These are phyloP conservation scores for Thalassophryne amazonica DNA, from an alignment of 2,797 vertebrate genomes.

Conservation along the genomic window DNA sequence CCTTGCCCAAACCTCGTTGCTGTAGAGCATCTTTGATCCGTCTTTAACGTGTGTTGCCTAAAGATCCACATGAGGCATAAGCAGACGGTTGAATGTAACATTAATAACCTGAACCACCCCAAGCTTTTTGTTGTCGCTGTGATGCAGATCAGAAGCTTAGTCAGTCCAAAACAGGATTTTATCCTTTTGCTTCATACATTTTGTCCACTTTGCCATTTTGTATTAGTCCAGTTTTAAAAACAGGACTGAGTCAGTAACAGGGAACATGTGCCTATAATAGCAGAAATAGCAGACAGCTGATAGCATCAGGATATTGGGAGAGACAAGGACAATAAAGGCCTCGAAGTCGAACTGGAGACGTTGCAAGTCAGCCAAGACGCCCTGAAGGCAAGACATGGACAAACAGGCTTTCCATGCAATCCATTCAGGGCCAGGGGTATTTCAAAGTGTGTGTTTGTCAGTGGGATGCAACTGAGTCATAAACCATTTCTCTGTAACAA, in stretches of 20 bases:
- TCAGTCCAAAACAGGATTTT: not conserved
- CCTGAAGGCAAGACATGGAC: conserved; percentile 11
- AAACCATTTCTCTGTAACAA: conserved; percentile 45
- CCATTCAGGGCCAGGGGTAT: conserved; percentile 8
- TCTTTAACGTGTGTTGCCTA: too few species aligned
- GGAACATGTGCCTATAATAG: not conserved
- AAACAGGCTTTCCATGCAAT: conserved; percentile 3
- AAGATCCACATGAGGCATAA: too few species aligned
- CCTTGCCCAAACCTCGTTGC: too few species aligned
- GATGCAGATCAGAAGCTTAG: not conserved
- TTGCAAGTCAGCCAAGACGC: not conserved
- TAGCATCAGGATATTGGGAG: not conserved
- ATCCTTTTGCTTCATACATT: not conserved
- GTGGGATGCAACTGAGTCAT: conserved; percentile 54
- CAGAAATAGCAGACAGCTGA: not conserved
- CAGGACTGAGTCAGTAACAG: not conserved
- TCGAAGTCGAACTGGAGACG: not conserved
- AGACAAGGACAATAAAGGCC: conserved; percentile 1
- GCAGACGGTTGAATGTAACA: too few species aligned
- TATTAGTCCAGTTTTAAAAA: not conserved
- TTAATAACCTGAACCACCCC: too few species aligned
- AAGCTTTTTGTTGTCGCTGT: too few species aligned
- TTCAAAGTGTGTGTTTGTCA: conserved; percentile 37
- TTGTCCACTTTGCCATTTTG: not conserved
- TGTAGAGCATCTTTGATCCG: too few species aligned